Base-by-base conservation (phyloP, 2,888 invertebrate species). In the Exocentrus adspersus region DNA sequence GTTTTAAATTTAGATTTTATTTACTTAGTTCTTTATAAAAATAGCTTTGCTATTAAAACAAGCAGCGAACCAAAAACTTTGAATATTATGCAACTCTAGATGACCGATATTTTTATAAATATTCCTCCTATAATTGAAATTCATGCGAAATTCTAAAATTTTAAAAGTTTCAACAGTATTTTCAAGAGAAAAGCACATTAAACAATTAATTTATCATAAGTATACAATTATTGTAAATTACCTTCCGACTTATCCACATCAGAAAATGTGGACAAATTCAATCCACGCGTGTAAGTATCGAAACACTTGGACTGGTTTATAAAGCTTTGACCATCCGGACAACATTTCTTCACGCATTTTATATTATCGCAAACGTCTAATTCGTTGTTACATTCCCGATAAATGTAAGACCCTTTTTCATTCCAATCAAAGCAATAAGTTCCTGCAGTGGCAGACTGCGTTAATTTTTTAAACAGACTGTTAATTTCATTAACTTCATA, bases 241-340 rank as follows among this genome's bases (percentile, higher is more conserved):
- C 77, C 77, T 62, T 66, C 57, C n/a, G 70, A 53, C 53, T 76
- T 65, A 4, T 73, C 72, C 21, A 78, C 64, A 37, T 65, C 42
- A 2, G 64, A 37, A 10, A 67, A 64, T 5, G 20, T 17, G 14
- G 75, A 69, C 63, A 74, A 67, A 21, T 77, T 69, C 59, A 79
- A 20, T 12, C 80, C 80, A 61, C 77, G 65, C 4, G 65, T 70
- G n/a, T 74, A 75, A 3, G 75, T 77, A 50, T 72, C 69, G n/a
- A 50, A 45, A 67, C 80, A 81, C 6, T 50, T 62, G 0, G 69
- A 48, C 19, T 74, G 75, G 45, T 73, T 71, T 7, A 78, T 78
- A 62, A 79, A 87, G 70, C 87, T 85, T 42, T 86, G 74, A n/a
- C 87, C 87, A 21, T 85, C 80, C 1, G 85, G 85, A 71, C 87